A percentile compares a stretch with the other conserved stretches of the same genome.
Evolutionary conservation across 2,797 vertebrate species (phyloP).

Genomic region (Sebastes glaucus): DNA sequence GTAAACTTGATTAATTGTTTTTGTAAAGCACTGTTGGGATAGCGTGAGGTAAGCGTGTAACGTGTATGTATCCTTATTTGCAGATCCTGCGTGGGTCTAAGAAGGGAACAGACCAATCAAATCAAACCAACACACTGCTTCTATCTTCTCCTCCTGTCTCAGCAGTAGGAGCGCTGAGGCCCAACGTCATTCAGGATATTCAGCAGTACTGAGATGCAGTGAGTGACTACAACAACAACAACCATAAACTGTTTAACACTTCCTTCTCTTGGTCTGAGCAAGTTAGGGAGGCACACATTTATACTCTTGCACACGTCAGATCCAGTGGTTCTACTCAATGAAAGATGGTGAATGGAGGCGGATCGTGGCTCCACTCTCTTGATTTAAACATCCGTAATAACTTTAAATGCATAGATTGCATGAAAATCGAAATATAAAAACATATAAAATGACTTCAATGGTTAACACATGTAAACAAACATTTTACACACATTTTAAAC

Average conservation of each 20-base stretch:
- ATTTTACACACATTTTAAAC: conserved; percentile 15
- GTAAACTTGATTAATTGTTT: conserved; percentile 57
- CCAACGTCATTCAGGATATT: neutral
- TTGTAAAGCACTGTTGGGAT: conserved; percentile 56
- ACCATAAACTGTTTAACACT: conserved; percentile 9
- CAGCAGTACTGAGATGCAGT: conserved; percentile 46
- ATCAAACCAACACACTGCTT: conserved; percentile 4
- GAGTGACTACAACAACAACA: conserved; percentile 24
- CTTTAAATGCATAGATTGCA: conserved; percentile 25
- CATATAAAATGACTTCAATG: conserved; percentile 15
- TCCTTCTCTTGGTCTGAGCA: conserved; percentile 5
- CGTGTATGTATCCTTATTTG: neutral
- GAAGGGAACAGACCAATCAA: neutral
- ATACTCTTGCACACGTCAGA: conserved; percentile 33
- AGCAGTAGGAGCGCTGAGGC: neutral
- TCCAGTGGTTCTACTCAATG: conserved; percentile 68
- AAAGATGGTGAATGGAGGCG: conserved; percentile 13
- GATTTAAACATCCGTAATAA: conserved; percentile 21
- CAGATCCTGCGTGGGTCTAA: conserved; percentile 6
- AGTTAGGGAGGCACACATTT: conserved; percentile 14
- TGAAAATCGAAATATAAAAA: conserved; percentile 22
- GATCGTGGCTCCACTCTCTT: neutral
- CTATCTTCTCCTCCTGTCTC: neutral
- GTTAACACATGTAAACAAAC: conserved; percentile 56
- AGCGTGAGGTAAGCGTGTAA: conserved; percentile 61